A percentile compares a stretch with the other conserved stretches of the same genome.
phyloP scores from a whole-genome alignment of 2,113 vertebrate genomes.

The Mus musculus region GRCm39 chr9:123777501-123778000 shows the following conservation, averaged over 20 bases:
- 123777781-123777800: constrained; percentile 88
- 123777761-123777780: constrained; percentile 86
- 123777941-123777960: constrained; percentile 83
- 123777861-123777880: fast-evolving
- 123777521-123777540: constrained; percentile 90
- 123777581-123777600: constrained; percentile 84
- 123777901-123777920: constrained; percentile 53
- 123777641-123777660: neutral
- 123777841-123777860: constrained; percentile 81
- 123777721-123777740: constrained; percentile 88
- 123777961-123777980: constrained; percentile 86
- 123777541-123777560: constrained; percentile 92
- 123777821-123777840: constrained; percentile 87
- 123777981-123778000: constrained; percentile 85
- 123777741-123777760: constrained; percentile 85
- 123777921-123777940: constrained; percentile 79
- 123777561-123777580: constrained; percentile 89
- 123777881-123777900: constrained; percentile 53
- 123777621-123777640: neutral
- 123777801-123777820: constrained; percentile 87
- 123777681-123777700: constrained; percentile 91
- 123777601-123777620: constrained; percentile 64
- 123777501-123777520: constrained; percentile 87
- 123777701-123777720: constrained; percentile 89
- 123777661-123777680: constrained; percentile 86